A percentile compares a stretch with the other conserved stretches of the same genome.
phyloP scores from a whole-genome alignment of 2,113 vertebrate species.

The Pelmatolapia mariae region DNA sequence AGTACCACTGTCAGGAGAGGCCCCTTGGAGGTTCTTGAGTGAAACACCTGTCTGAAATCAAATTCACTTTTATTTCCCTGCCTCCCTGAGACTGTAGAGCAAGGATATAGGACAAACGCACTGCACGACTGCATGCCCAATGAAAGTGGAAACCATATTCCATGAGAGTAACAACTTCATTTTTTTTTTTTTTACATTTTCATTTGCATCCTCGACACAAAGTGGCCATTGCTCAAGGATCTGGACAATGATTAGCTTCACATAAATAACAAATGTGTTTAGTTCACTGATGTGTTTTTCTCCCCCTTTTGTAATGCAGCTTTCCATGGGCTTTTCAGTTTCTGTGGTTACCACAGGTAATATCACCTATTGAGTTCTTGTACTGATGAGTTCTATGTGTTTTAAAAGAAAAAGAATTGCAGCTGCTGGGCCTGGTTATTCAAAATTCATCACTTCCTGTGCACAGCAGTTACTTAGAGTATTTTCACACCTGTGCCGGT shows the following conservation, averaged over 20 bases:
- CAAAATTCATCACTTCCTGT: constrained; percentile 2
- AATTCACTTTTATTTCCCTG: constrained; percentile 33
- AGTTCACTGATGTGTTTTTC: not conserved
- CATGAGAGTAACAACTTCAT: not conserved
- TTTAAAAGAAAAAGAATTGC: not conserved
- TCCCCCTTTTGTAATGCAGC: not conserved
- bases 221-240: not conserved
- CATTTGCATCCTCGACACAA: not conserved
- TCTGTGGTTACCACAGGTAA: not conserved
- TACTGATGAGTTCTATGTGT: not conserved
- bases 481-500: not conserved
- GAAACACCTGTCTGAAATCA: constrained; percentile 57
- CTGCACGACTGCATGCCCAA: not conserved
- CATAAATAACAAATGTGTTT: not conserved
- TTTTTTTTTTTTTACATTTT: not conserved
- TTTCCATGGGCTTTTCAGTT: not conserved
- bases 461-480: not conserved
- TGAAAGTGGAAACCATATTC: not conserved
- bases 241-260: not conserved
- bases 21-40: constrained; percentile 22
- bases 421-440: not conserved
- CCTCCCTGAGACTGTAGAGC: not conserved
- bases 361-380: not conserved
- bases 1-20: constrained; percentile 43
- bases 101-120: not conserved